These are phyloP conservation scores for Silurus aristotelis DNA, from an alignment of 2,797 vertebrate species.

Conservation along the genomic window DNA sequence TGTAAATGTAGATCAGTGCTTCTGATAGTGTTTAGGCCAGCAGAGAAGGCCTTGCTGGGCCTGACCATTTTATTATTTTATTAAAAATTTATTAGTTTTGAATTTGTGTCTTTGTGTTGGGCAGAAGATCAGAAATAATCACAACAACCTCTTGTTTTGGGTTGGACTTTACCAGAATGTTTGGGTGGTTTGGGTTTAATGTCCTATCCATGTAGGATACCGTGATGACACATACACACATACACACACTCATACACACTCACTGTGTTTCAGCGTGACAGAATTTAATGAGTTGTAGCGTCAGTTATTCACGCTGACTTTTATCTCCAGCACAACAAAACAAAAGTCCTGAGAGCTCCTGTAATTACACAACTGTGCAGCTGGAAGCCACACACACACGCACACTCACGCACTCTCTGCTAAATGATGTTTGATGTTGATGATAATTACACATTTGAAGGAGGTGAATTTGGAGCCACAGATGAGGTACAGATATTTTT, in stretches of 20 bases:
- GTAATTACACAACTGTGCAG: constrained; percentile 24
- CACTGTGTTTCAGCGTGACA: not conserved
- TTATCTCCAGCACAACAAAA: constrained; percentile 25
- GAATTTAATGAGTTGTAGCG: constrained; percentile 9
- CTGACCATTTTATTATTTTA: no score
- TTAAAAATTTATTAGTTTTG: no score
- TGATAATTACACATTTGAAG: not conserved
- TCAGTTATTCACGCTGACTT: constrained; percentile 15
- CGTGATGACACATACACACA: not conserved
- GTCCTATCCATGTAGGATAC: not conserved
- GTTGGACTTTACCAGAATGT: not conserved
- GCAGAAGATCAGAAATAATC: not conserved
- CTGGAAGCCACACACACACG: constrained; percentile 12
- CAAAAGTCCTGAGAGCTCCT: constrained; percentile 20
- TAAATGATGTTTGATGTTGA: constrained; percentile 27
- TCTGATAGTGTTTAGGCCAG: no score
- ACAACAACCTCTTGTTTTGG: not conserved
- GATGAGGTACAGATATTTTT: not conserved
- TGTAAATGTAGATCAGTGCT: no score
- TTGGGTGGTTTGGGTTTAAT: not conserved
- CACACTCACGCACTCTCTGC: not conserved
- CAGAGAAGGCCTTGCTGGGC: no score
- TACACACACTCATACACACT: constrained; percentile 2
- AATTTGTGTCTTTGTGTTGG: not conserved
- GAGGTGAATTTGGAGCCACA: not conserved